These are phyloP conservation scores for Hypomesus transpacificus DNA, from an alignment of 2,113 vertebrate species.

Conservation along the genomic window DNA sequence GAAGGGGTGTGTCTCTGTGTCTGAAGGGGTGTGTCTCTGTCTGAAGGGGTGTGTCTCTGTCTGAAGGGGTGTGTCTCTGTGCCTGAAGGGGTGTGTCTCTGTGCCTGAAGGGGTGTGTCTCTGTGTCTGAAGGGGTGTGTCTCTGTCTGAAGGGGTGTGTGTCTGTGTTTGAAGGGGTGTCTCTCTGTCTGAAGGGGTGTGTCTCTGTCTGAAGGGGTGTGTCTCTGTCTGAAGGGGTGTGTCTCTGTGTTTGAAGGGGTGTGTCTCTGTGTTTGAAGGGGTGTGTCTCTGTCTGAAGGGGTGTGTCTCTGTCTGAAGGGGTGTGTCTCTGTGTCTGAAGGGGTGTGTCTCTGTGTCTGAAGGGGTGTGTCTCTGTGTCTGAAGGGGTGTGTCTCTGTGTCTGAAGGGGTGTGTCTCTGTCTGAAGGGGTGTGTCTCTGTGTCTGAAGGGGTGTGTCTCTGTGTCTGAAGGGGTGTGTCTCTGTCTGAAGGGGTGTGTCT, in stretches of 20 bases:
- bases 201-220: neutral
- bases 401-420: neutral
- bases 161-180: neutral
- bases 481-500: neutral
- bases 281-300: slow-evolving; percentile 69
- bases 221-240: neutral
- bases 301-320: neutral
- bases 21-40: neutral
- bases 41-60: neutral
- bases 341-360: neutral
- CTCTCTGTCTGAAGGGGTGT: neutral
- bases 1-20: neutral
- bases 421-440: neutral
- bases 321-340: neutral
- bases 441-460: neutral
- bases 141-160: neutral
- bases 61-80: neutral
- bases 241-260: neutral
- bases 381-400: neutral
- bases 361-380: neutral
- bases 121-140: neutral
- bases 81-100: too few species aligned
- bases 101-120: neutral
- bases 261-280: slow-evolving; percentile 74
- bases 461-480: neutral